Conservation (phyloP, 2,888 invertebrate genomes). For the Phyto melanocephala region DNA sequence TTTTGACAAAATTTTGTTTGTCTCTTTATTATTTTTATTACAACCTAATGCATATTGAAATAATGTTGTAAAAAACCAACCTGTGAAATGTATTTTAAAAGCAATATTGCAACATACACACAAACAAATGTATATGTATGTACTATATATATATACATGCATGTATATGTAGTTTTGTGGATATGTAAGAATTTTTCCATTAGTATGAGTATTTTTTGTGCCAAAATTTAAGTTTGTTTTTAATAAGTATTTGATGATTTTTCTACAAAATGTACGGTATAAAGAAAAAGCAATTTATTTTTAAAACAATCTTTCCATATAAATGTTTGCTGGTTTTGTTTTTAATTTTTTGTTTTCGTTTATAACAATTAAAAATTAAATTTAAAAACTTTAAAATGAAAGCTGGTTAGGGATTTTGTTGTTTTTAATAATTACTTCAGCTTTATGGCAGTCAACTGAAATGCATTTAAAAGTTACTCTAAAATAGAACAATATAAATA, state of each 20-base stretch:
- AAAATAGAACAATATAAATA: neutral
- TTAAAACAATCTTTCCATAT: too few species aligned
- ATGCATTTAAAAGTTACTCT: neutral
- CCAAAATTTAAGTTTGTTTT: neutral
- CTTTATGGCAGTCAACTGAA: neutral
- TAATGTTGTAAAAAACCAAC: neutral
- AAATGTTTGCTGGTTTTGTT: too few species aligned
- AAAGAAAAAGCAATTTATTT: neutral
- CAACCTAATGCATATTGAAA: slow-evolving; percentile 21
- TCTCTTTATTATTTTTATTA: slow-evolving; percentile 10
- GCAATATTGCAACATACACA: slow-evolving; percentile 3
- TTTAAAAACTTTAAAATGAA: neutral
- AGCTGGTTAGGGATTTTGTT: neutral
- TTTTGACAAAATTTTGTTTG: slow-evolving; percentile 6
- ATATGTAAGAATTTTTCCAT: neutral
- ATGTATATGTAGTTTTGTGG: neutral
- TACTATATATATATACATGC: neutral
- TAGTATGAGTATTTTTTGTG: neutral
- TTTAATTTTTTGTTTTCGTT: too few species aligned
- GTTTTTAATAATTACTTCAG: neutral
- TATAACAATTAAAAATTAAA: too few species aligned
- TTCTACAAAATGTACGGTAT: too few species aligned
- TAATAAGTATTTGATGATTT: neutral
- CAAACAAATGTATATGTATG: too few species aligned
- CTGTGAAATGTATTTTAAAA: slow-evolving; percentile 18